Evolutionary conservation across 2,888 invertebrate genomes (phyloP).

Genomic region (Matsumyia berberina): DNA sequence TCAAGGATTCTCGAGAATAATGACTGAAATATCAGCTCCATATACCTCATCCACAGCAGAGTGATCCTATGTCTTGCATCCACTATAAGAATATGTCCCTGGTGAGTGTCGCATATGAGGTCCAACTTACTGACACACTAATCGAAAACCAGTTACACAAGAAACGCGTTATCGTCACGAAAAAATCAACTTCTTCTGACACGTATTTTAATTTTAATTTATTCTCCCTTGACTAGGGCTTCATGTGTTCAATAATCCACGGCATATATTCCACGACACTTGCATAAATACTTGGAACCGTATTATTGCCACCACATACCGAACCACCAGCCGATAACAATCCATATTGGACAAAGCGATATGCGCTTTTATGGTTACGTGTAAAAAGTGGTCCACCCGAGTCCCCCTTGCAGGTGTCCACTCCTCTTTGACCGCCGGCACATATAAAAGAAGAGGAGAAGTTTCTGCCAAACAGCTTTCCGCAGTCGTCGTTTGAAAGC

Average conservation of each 20-base stretch:
- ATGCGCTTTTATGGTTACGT: neutral
- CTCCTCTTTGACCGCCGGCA: slow-evolving; percentile 33
- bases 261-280: slow-evolving; percentile 60
- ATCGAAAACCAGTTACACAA: no score
- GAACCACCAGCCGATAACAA: slow-evolving; percentile 44
- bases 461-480: slow-evolving; percentile 29
- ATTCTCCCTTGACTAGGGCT: slow-evolving; percentile 1
- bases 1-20: no score
- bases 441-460: slow-evolving; percentile 44
- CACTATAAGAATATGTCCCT: no score
- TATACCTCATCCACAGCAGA: no score
- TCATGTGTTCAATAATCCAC: slow-evolving; percentile 62
- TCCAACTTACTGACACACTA: no score
- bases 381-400: slow-evolving; percentile 60
- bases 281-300: slow-evolving; percentile 61
- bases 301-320: slow-evolving; percentile 50
- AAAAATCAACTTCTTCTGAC: no score
- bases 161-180: no score
- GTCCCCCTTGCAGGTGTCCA: slow-evolving; percentile 56
- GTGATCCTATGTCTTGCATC: no score
- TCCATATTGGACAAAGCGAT: slow-evolving; percentile 53
- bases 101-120: no score
- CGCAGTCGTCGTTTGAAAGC: slow-evolving; percentile 47
- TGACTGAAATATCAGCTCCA: no score
- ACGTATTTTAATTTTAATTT: no score